phyloP scores from a whole-genome alignment of 2,888 invertebrate genomes.

The Cephus spinipes region DNA sequence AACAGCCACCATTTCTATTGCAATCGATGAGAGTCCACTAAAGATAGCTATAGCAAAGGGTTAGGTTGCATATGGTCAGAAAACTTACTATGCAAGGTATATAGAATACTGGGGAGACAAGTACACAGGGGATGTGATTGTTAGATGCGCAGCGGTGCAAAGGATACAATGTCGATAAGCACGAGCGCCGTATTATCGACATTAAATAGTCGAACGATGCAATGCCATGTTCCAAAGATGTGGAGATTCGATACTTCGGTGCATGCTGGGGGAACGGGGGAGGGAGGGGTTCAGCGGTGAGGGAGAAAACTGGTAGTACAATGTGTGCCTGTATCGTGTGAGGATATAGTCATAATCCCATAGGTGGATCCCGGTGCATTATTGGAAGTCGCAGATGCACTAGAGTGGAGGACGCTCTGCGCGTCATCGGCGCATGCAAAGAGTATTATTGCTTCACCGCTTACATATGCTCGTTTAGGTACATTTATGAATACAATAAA shows the following conservation, averaged over 20 bases:
- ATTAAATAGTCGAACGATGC: slow-evolving; percentile 19
- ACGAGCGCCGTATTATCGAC: slow-evolving; percentile 27
- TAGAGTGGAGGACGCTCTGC: slow-evolving; percentile 20
- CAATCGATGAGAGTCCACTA: no score
- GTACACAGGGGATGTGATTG: not conserved
- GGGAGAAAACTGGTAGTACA: no score
- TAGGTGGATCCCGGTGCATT: slow-evolving; percentile 32
- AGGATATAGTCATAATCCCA: slow-evolving; percentile 27
- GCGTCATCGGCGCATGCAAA: slow-evolving; percentile 10
- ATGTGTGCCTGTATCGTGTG: slow-evolving; percentile 10
- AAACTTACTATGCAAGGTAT: no score
- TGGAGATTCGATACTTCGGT: no score
- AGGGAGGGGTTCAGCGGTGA: no score
- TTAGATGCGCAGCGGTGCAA: slow-evolving; percentile 13
- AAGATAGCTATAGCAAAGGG: no score
- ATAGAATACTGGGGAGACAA: no score
- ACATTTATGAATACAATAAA: not conserved
- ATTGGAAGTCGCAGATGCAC: slow-evolving; percentile 35
- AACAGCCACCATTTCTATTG: no score
- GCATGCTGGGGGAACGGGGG: no score
- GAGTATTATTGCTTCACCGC: slow-evolving; percentile 17
- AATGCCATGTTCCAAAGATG: no score
- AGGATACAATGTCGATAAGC: slow-evolving; percentile 29
- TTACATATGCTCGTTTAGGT: not conserved
- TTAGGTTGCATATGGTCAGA: no score